Conservation (phyloP, 2,888 invertebrate species). For the Amaurobius ferox region DNA sequence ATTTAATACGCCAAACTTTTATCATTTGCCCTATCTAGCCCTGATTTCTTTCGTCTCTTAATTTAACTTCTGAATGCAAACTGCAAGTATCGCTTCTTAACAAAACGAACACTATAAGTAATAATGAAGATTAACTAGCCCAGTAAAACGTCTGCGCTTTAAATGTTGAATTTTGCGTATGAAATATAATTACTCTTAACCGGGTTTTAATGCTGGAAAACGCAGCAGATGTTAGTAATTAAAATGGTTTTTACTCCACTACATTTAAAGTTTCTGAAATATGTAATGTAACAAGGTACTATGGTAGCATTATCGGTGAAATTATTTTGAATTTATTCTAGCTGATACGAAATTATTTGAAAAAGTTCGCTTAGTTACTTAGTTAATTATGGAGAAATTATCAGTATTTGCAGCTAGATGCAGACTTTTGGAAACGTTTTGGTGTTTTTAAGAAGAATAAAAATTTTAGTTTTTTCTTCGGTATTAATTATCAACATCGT, state of each 20-base stretch:
- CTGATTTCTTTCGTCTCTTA: too few relatives aligned
- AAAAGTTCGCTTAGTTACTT: not conserved
- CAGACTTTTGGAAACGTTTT: not conserved
- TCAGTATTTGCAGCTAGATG: not conserved
- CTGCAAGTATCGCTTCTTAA: not conserved
- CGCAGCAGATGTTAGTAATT: conserved; percentile 49
- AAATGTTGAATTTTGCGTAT: conserved; percentile 32
- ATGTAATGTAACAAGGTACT: conserved; percentile 13
- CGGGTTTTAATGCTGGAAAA: conserved; percentile 46
- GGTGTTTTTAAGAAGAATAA: too few relatives aligned
- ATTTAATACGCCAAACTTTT: too few relatives aligned
- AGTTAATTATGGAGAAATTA: not conserved
- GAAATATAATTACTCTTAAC: conserved; percentile 52
- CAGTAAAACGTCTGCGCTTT: conserved; percentile 27
- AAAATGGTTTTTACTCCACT: conserved; percentile 46
- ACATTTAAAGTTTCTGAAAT: conserved; percentile 22
- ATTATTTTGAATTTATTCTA: conserved; percentile 33
- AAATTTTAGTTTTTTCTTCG: too few relatives aligned
- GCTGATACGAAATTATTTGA: not conserved
- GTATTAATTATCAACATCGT: too few relatives aligned
- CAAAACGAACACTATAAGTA: not conserved
- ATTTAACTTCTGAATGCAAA: too few relatives aligned
- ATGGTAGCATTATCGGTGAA: conserved; percentile 12
- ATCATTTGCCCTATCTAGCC: too few relatives aligned
- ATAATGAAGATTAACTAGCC: conserved; percentile 10